Evolutionary conservation across 1,140 invertebrate species (phyloP), one percentile per base, ranked within the genome.

Genomic region (Drosophila erecta): DNA sequence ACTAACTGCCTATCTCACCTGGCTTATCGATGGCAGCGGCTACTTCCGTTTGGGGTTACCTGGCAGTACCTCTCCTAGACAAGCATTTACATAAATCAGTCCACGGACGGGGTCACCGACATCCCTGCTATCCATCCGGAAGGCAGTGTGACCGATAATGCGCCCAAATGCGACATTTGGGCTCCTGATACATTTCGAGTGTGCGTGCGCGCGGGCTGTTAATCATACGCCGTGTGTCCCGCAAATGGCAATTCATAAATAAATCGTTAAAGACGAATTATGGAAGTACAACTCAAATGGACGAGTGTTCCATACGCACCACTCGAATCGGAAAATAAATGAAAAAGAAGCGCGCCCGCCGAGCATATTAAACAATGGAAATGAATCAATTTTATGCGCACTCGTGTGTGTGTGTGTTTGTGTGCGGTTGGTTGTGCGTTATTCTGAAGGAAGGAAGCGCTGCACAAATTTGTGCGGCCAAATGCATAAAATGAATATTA

Each of bases 401-500:
- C 43, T 53, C 74, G 75, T 56, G 51, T 53, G 46, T 67, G 54
- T 8, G 2, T 24, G 70, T 51, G 51, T 53, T 43, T 67, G 57
- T 17, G 46, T 67, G 57, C 7, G 30, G 30, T 30, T 17, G 41
- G 50, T 66, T 67, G 70, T 73, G 62, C 40, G 69, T 67, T 30
- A 30, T 30, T 73, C 59, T 69, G 64, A 24, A 62, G 70, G 77
- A 87, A 87, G 84, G 84, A 87, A 87, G 81, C 76, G 47, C 65
- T 89, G 84, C 84, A 86, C 84, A 86, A 86, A 87, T 87, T 86
- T 81, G 72, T 80, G 62, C 40, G 84, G 79, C 79, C 83, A 87
- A 86, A 86, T 87, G 83, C 83, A 87, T 87, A 87, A 87, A 87
- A 87, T 87, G 83, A 87, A 87, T 87, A 87, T 89, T 87, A 87